Conservation (phyloP, 2,888 invertebrate genomes). For the Zygogramma bicolorata region DNA sequence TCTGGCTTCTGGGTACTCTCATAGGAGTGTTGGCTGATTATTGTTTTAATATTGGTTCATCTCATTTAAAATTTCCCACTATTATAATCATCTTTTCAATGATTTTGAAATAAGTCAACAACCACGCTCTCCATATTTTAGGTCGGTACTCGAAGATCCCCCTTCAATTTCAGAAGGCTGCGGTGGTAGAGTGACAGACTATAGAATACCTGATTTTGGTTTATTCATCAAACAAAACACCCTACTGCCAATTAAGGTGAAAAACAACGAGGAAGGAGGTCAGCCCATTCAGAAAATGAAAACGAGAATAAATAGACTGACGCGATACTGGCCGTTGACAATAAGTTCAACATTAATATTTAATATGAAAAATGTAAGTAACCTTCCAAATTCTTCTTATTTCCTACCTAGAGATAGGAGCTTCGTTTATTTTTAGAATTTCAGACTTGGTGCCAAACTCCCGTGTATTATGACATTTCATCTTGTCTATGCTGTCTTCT, state of each 20-base stretch:
- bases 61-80: too few relatives aligned
- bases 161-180: constrained; percentile 95
- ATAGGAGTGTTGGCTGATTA: too few relatives aligned
- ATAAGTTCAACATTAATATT: constrained; percentile 90
- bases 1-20: too few relatives aligned
- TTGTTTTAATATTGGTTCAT: too few relatives aligned
- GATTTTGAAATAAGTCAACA: too few relatives aligned
- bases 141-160: constrained; percentile 92
- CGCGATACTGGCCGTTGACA: constrained; percentile 90
- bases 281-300: constrained; percentile 76
- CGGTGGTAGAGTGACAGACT: constrained; percentile 94
- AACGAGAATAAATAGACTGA: constrained; percentile 79
- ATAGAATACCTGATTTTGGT: constrained; percentile 88
- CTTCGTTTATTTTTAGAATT: neutral
- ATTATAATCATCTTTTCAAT: too few relatives aligned
- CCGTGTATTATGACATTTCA: too few relatives aligned
- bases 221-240: constrained; percentile 87
- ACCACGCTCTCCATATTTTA: neutral
- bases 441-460: neutral
- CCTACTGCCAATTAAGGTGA: constrained; percentile 77
- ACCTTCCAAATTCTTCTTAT: neutral
- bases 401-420: neutral
- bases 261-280: constrained; percentile 61
- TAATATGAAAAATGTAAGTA: constrained; percentile 79
- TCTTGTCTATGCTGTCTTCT: too few relatives aligned